A percentile compares a stretch with the other conserved stretches of the same genome.
These are phyloP conservation scores for Berghia stephanieae DNA, from an alignment of 1,140 invertebrate species.

Conservation along the genomic window DNA sequence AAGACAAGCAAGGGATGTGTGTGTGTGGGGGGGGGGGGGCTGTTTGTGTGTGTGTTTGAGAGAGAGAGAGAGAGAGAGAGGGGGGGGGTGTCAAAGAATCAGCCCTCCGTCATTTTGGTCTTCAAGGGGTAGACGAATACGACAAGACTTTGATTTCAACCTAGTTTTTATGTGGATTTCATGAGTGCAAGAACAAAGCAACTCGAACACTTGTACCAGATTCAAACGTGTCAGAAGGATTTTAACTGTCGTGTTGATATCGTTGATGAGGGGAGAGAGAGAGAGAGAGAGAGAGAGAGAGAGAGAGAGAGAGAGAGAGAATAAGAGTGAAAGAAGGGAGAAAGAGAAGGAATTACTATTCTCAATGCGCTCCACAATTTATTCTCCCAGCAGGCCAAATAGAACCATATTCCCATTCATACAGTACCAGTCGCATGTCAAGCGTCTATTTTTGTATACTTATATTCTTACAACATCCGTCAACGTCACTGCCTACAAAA, in stretches of 20 bases:
- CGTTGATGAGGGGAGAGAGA: background rate
- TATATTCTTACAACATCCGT: too few species aligned
- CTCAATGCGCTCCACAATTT: too few species aligned
- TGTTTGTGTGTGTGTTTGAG: background rate
- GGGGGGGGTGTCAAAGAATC: background rate
- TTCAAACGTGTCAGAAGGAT: background rate
- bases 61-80: background rate
- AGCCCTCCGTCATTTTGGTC: background rate
- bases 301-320: background rate
- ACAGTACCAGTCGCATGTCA: too few species aligned
- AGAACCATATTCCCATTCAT: too few species aligned
- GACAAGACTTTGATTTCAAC: too few species aligned
- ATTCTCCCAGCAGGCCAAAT: too few species aligned
- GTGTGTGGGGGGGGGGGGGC: background rate
- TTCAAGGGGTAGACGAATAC: background rate
- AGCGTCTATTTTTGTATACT: too few species aligned
- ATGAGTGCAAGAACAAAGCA: background rate
- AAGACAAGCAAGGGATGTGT: too few species aligned
- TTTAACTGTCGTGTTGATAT: background rate
- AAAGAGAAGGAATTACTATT: background rate
- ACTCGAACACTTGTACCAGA: background rate
- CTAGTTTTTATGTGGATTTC: too few species aligned
- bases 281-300: background rate
- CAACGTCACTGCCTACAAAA: too few species aligned
- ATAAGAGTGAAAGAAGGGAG: background rate